Evolutionary conservation across 2,113 vertebrate genomes (phyloP), one percentile per base, ranked within the genome.

Genomic region (Calonectris borealis): DNA sequence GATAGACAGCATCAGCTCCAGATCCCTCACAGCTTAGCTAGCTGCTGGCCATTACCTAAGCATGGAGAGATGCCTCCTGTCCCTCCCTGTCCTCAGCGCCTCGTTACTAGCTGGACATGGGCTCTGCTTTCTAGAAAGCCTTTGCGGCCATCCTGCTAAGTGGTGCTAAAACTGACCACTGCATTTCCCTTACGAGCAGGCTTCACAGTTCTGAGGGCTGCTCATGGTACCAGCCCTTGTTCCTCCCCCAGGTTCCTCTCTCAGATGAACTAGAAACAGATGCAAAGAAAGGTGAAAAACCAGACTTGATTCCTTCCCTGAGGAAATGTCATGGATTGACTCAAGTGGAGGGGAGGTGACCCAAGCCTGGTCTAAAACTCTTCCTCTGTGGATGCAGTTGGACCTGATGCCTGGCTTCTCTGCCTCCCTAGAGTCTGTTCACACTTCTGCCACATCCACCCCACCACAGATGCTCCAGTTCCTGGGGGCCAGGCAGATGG

Each of bases 41-140:
- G 34, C 34, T 75, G 48, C 58, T 94, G 48, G 44, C 19, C 9
- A 4, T 38, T 34, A 42, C 21, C 29, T 78, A 2, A 32, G 20
- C 1, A 2, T 20, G 19, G 8, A 10, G 36, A 68, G 42, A 25
- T 1, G 1, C 13, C 34, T 62, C 24, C 48, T 71, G 27, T 49
- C n/a, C 48, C 34, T 49, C n/a, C 48, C 34, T 36, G 0, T 62
- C 29, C 12, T 57, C 24, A 85, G 40, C 13, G 16, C 11, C 13
- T 61, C 7, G 5, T 29, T 42, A 46, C 32, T 27, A 54, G 27
- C 16, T 76, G 26, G 69, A 4, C 3, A 11, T 12, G 9, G 34
- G 16, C 36, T 85, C 42, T 71, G 16, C 29, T 36, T 66, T 34
- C 16, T 2, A 38, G 10, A 34, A 58, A 58, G 24, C 12, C 36